Evolutionary conservation across 2,888 invertebrate genomes (phyloP).

Genomic region (Capitulum mitella): DNA sequence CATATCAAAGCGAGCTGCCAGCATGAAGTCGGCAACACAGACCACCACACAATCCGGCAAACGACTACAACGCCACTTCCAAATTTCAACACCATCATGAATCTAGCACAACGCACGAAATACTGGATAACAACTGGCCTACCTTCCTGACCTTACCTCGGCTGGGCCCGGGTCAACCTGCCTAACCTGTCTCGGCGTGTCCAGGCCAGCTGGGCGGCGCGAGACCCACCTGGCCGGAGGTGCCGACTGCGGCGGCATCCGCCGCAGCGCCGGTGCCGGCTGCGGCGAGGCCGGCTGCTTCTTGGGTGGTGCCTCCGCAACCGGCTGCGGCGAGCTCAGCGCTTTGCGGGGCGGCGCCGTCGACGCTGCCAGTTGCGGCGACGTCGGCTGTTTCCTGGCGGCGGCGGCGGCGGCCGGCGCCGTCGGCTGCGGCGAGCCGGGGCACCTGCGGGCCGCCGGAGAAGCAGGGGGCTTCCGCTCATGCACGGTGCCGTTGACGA

Average conservation of each 20-base stretch:
- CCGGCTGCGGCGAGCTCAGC: not conserved
- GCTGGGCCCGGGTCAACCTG: no score
- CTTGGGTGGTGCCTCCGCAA: not conserved
- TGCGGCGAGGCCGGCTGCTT: not conserved
- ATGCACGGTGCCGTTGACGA: slow-evolving; percentile 1
- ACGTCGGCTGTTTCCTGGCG: not conserved
- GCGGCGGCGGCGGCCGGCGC: not conserved
- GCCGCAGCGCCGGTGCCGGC: not conserved
- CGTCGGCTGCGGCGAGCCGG: slow-evolving; percentile 4
- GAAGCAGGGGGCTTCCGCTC: not conserved
- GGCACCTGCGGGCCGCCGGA: not conserved
- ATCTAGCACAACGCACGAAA: no score
- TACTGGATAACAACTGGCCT: no score
- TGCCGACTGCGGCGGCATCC: not conserved
- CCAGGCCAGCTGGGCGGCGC: no score
- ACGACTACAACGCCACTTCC: no score
- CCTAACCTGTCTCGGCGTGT: no score
- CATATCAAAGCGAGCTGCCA: no score
- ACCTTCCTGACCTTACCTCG: no score
- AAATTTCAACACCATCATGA: no score
- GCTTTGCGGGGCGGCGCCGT: not conserved
- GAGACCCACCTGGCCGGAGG: not conserved
- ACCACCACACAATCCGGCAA: no score
- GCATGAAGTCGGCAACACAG: no score
- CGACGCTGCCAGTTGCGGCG: slow-evolving; percentile 12